Evolutionary conservation across 2,113 vertebrate genomes (phyloP).

Genomic region (Gracilinanus agilis): DNA sequence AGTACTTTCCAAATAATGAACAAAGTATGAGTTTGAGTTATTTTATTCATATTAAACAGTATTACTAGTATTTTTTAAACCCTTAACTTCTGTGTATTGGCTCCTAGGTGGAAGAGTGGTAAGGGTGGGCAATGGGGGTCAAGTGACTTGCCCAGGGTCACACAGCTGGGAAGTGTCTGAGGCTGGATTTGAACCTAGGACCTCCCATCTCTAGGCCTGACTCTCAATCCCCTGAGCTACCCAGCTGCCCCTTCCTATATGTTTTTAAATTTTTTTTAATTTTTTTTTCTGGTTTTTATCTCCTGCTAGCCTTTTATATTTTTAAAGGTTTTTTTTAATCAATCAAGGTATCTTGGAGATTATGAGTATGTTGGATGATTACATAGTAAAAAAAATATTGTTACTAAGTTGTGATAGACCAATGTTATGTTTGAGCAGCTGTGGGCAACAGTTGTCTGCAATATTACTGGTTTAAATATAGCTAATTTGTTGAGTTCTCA

Average conservation of each 20-base stretch:
- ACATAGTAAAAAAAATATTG: neutral
- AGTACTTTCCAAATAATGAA: neutral
- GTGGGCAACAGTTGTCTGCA: neutral
- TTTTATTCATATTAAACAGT: neutral
- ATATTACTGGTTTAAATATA: neutral
- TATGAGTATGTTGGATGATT: neutral
- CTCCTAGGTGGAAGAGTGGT: too few species aligned
- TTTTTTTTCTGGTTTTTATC: too few species aligned
- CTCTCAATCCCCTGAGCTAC: too few species aligned
- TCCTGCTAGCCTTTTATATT: too few species aligned
- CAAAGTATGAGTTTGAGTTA: neutral
- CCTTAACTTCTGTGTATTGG: too few species aligned
- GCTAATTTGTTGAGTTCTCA: neutral
- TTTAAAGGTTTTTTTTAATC: neutral
- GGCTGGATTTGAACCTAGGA: too few species aligned
- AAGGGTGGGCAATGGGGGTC: too few species aligned
- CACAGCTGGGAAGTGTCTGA: too few species aligned
- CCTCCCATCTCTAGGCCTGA: too few species aligned
- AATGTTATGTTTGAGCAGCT: neutral
- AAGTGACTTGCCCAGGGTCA: too few species aligned
- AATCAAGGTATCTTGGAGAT: neutral
- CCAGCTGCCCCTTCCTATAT: neutral
- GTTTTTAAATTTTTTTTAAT: neutral
- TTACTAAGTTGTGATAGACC: neutral
- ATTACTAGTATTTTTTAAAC: too few species aligned